Conservation (phyloP, 2,888 invertebrate species). For the Stenodema calcarata region DNA sequence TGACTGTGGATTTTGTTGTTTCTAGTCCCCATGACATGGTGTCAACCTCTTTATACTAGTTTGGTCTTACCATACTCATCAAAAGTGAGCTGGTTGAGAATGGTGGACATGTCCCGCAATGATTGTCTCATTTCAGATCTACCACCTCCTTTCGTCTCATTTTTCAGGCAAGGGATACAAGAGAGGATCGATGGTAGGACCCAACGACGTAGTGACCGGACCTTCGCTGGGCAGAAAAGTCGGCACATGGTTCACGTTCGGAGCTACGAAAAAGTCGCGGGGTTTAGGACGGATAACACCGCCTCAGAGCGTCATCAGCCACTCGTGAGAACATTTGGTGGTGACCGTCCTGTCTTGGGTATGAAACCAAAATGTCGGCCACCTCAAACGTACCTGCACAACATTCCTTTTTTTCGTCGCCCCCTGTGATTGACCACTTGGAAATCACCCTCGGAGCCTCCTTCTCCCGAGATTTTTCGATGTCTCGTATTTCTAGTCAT, state of each 20-base stretch:
- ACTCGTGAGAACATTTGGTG: conserved; percentile 31
- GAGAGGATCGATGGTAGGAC: conserved; percentile 15
- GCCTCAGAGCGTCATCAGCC: conserved; percentile 38
- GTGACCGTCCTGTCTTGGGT: conserved; percentile 42
- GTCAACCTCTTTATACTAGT: no score
- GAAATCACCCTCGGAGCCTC: neutral
- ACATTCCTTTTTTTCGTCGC: neutral
- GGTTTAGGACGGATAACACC: conserved; percentile 33
- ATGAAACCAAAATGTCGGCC: neutral
- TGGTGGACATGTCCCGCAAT: no score
- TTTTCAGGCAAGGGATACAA: conserved; percentile 39
- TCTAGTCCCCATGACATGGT: no score
- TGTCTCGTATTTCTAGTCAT: conserved; percentile 12
- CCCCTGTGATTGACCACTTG: neutral
- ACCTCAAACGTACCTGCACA: conserved; percentile 1
- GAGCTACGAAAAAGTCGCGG: conserved; percentile 39
- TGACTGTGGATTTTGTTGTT: no score
- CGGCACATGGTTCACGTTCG: conserved; percentile 42
- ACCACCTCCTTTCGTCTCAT: no score
- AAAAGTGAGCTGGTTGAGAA: no score
- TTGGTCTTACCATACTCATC: no score
- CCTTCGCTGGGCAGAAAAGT: conserved; percentile 43
- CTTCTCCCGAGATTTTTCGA: neutral
- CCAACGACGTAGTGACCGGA: conserved; percentile 4
- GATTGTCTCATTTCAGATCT: no score